Conservation (phyloP, 2,113 vertebrate genomes). For the Oreochromis spilurus region DNA sequence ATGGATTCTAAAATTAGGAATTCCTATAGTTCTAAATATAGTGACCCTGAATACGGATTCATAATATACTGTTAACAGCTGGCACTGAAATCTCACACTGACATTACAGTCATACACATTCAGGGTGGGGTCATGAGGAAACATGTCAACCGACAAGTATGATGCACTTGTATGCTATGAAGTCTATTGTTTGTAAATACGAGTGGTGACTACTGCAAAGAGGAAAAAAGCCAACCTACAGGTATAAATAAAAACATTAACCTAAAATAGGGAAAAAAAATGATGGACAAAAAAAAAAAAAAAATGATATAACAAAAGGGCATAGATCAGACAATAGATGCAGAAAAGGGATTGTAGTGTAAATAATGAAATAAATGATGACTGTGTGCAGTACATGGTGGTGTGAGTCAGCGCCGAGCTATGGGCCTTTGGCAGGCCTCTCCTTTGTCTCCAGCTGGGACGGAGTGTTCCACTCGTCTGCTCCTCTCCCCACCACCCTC, state of each 20-base stretch:
- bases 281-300: background rate
- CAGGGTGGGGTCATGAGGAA: conserved; percentile 1
- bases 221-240: background rate
- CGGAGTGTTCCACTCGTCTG: conserved; percentile 66
- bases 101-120: background rate
- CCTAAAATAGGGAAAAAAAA: background rate
- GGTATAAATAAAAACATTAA: background rate
- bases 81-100: conserved; percentile 39
- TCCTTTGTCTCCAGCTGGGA: conserved; percentile 76
- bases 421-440: conserved; percentile 72
- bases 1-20: background rate
- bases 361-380: conserved; percentile 39
- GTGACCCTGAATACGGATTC: conserved; percentile 11
- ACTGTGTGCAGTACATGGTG: conserved; percentile 17
- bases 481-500: conserved; percentile 20
- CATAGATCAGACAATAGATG: background rate
- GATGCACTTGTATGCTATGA: background rate
- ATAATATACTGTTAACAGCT: conserved; percentile 46
- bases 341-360: background rate
- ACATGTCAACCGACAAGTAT: background rate
- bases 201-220: background rate
- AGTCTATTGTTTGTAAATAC: background rate
- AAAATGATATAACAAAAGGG: background rate
- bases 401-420: conserved; percentile 77
- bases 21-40: background rate